phyloP scores from a whole-genome alignment of 2,113 vertebrate species.

The Tringa solitaria region DNA sequence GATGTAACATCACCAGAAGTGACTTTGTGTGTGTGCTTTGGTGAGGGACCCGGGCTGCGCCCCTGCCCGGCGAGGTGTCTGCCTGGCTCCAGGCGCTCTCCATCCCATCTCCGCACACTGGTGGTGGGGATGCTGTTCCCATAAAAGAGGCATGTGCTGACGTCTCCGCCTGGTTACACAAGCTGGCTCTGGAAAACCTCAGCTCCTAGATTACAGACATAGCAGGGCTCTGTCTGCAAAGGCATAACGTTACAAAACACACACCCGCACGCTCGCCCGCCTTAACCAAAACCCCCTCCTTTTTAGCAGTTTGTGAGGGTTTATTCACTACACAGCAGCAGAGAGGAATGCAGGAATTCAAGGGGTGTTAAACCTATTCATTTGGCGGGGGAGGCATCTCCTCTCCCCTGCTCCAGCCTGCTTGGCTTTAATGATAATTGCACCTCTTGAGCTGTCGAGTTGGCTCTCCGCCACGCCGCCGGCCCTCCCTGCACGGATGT shows the following conservation, averaged over 20 bases:
- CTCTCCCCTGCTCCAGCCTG: constrained; percentile 38
- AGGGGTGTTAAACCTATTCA: constrained; percentile 31
- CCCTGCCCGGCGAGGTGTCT: neutral
- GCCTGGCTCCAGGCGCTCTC: neutral
- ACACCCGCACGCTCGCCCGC: neutral
- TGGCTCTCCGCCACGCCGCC: neutral
- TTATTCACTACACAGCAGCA: constrained; percentile 5
- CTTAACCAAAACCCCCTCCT: constrained; percentile 49
- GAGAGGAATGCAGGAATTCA: constrained; percentile 52
- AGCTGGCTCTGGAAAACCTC: constrained; percentile 45
- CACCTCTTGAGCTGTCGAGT: constrained; percentile 13
- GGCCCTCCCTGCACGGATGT: neutral
- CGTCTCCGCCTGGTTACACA: neutral
- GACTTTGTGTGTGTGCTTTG: neutral
- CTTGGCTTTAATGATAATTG: constrained; percentile 53
- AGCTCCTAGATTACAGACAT: constrained; percentile 40
- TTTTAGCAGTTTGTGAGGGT: constrained; percentile 54
- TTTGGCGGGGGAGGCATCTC: constrained; percentile 4
- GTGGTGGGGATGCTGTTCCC: neutral
- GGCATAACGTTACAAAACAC: constrained; percentile 60
- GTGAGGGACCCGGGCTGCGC: neutral
- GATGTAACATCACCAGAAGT: neutral
- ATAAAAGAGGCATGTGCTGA: constrained; percentile 40
- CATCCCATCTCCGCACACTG: neutral
- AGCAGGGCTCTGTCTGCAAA: constrained; percentile 49